Evolutionary conservation across 2,113 vertebrate genomes (phyloP).

Genomic region (Ifrita kowaldi): DNA sequence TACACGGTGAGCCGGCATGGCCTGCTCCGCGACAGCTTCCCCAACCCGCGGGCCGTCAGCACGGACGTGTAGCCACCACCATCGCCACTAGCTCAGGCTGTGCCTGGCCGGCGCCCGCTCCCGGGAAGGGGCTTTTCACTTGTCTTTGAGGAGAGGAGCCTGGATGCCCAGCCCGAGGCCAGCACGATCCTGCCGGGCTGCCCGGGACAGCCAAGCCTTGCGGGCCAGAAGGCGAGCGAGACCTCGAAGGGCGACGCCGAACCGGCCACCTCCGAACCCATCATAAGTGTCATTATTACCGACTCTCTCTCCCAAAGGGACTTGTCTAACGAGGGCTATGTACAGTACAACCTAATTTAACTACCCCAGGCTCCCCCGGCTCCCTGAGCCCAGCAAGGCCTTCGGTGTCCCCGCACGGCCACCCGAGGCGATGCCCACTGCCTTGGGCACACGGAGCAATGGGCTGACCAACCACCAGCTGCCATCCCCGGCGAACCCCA

Average conservation of each 20-base stretch:
- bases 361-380: neutral
- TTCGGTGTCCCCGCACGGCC: neutral
- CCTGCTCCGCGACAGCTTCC: conserved; percentile 76
- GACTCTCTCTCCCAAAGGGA: conserved; percentile 28
- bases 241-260: neutral
- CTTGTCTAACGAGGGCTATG: conserved; percentile 66
- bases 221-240: neutral
- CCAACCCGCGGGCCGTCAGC: conserved; percentile 87
- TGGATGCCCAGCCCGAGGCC: neutral
- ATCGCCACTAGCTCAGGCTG: neutral
- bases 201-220: neutral
- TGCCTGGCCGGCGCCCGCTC: neutral
- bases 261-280: neutral
- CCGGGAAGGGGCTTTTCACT: neutral
- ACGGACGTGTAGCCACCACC: conserved; percentile 84
- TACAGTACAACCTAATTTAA: conserved; percentile 31
- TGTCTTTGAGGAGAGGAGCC: neutral
- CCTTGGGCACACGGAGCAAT: neutral
- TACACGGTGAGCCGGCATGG: conserved; percentile 80
- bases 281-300: conserved; percentile 7
- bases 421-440: neutral
- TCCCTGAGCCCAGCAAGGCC: neutral
- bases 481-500: fast-evolving
- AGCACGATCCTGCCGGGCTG: neutral
- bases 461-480: neutral